Percentiles rank a stretch among this genome's conserved stretches.
phyloP scores from a whole-genome alignment of 2,888 invertebrate species.

The Drosophila glabriapex region DNA sequence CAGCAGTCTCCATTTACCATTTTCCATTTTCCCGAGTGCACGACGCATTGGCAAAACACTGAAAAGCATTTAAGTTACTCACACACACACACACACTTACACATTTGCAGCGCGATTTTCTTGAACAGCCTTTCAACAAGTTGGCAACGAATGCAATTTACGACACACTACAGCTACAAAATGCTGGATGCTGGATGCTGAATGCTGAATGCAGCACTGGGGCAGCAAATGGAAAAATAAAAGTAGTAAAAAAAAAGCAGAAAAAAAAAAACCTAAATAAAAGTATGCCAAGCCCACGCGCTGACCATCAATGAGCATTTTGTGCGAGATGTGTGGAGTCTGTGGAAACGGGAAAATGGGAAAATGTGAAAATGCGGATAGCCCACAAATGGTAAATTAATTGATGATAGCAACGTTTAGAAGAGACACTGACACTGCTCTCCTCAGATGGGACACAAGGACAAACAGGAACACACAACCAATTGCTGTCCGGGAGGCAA shows the following conservation, averaged over 20 bases:
- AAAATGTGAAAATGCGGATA: conserved; percentile 52
- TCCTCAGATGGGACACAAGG: background rate
- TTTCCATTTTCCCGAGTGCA: conserved; percentile 3
- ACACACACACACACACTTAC: conserved; percentile 11
- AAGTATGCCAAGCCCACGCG: conserved; percentile 71
- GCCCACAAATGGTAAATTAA: conserved; percentile 78
- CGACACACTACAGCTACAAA: conserved; percentile 42
- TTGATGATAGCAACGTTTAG: conserved; percentile 76
- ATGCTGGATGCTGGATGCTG: conserved; percentile 17
- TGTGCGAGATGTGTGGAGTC: conserved; percentile 12
- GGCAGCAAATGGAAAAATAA: conserved; percentile 37
- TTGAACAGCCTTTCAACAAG: conserved; percentile 73
- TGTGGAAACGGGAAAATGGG: conserved; percentile 19
- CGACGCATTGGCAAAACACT: conserved; percentile 55
- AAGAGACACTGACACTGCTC: conserved; percentile 31
- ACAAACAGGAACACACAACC: background rate
- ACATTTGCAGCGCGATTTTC: conserved; percentile 35
- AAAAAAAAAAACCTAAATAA: conserved; percentile 36
- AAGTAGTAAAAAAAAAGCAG: background rate
- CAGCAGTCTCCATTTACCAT: background rate
- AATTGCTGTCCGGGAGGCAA: background rate
- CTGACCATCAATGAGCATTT: conserved; percentile 63
- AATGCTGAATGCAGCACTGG: conserved; percentile 57
- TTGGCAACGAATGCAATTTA: conserved; percentile 78
- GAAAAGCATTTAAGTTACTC: conserved; percentile 75